Conservation (phyloP, 2,888 invertebrate genomes). For the Thera britannica region DNA sequence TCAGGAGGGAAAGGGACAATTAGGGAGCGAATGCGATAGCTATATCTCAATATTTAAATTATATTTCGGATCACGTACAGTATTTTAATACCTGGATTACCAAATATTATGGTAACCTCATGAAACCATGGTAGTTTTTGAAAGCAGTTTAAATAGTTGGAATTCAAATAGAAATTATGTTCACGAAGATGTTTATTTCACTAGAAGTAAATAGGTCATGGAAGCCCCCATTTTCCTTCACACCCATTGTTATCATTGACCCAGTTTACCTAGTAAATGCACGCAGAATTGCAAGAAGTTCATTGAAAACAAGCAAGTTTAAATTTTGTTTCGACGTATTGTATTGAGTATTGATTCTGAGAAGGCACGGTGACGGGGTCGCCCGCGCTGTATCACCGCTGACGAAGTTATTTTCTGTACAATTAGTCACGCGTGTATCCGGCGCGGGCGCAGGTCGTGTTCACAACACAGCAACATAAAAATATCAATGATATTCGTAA, state of each 20-base stretch:
- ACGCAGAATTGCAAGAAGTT: constrained; percentile 14
- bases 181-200: constrained; percentile 1
- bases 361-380: constrained; percentile 76
- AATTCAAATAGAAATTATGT: neutral
- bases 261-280: constrained; percentile 17
- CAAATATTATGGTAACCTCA: neutral
- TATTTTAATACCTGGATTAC: neutral
- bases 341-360: constrained; percentile 71
- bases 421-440: constrained; percentile 83
- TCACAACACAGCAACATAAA: constrained; percentile 41
- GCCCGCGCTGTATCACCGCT: constrained; percentile 75
- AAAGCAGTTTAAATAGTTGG: neutral
- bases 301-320: constrained; percentile 17
- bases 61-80: too few relatives aligned
- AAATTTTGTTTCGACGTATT: constrained; percentile 15
- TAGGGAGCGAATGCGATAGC: too few relatives aligned
- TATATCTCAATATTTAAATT: too few relatives aligned
- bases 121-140: neutral
- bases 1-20: too few relatives aligned
- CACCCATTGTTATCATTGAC: constrained; percentile 18
- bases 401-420: constrained; percentile 83
- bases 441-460: constrained; percentile 71
- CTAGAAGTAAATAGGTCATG: constrained; percentile 29
- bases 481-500: constrained; percentile 37
- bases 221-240: constrained; percentile 11